Evolutionary conservation across 2,888 invertebrate genomes (phyloP).

Genomic region (Syritta pipiens): DNA sequence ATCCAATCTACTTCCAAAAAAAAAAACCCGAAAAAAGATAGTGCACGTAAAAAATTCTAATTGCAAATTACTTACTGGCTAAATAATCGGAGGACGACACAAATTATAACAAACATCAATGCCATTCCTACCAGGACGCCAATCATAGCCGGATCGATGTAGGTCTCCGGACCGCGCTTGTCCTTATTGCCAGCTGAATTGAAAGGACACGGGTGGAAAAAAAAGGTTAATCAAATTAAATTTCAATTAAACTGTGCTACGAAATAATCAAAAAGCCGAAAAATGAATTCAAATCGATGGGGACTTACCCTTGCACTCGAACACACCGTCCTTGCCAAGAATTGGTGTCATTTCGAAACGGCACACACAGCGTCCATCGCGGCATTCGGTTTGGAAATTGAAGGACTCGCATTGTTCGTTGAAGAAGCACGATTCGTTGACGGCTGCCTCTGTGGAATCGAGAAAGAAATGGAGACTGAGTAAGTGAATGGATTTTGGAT

Average conservation of each 20-base stretch:
- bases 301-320: conserved; percentile 87
- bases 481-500: too few species aligned
- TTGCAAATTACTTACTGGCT: conserved; percentile 86
- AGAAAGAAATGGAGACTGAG: conserved; percentile 6
- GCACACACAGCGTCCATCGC: conserved; percentile 88
- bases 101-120: conserved; percentile 95
- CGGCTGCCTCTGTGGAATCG: conserved; percentile 83
- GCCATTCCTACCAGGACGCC: conserved; percentile 93
- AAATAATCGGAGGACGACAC: conserved; percentile 93
- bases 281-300: not conserved
- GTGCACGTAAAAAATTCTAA: conserved; percentile 28
- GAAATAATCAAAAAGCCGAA: conserved; percentile 38
- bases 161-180: conserved; percentile 83
- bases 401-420: conserved; percentile 90
- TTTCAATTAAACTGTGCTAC: not conserved
- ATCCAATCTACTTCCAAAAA: not conserved
- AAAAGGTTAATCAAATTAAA: not conserved
- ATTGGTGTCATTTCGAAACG: conserved; percentile 88
- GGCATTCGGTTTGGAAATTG: conserved; percentile 88
- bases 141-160: conserved; percentile 94
- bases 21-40: conserved; percentile 24
- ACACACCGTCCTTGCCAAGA: conserved; percentile 84
- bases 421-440: conserved; percentile 91
- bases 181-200: conserved; percentile 79
- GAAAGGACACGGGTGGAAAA: too few species aligned